These are phyloP conservation scores for Apistogramma diplotaenia DNA, from an alignment of 2,113 vertebrate species.

Conservation along the genomic window DNA sequence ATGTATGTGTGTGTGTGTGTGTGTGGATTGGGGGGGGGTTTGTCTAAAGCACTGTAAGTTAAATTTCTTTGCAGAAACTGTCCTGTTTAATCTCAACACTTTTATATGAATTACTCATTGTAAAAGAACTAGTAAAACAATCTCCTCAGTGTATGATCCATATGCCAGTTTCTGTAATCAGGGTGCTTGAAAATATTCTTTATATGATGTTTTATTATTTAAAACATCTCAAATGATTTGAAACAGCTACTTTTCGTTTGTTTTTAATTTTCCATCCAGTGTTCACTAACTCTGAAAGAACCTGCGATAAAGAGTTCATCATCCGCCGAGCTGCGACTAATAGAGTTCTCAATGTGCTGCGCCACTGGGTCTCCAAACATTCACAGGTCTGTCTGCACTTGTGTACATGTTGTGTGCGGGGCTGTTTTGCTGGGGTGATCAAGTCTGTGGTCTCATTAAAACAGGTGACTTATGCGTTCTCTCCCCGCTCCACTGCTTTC, in stretches of 20 bases:
- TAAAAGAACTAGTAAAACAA: no score
- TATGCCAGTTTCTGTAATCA: background rate
- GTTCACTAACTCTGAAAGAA: constrained; percentile 91
- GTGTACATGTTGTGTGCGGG: background rate
- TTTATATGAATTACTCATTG: no score
- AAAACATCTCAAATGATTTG: no score
- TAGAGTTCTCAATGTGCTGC: constrained; percentile 95
- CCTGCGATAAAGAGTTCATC: constrained; percentile 97
- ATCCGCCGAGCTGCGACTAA: constrained; percentile 97
- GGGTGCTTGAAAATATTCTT: background rate
- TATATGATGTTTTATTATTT: background rate
- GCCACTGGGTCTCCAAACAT: constrained; percentile 99
- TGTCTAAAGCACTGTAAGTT: no score
- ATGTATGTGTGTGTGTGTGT: no score
- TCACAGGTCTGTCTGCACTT: constrained; percentile 84
- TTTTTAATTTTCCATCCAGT: constrained; percentile 71
- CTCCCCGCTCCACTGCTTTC: constrained; percentile 36
- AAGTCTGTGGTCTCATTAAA: constrained; percentile 62
- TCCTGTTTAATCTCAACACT: no score
- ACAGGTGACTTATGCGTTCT: constrained; percentile 17
- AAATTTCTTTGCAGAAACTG: no score
- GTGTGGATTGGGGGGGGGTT: no score
- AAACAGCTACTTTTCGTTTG: background rate
- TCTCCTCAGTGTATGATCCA: background rate
- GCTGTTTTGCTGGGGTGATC: constrained; percentile 8